Evolutionary conservation across 1,140 invertebrate species (phyloP).

Genomic region (Tribolium madens): DNA sequence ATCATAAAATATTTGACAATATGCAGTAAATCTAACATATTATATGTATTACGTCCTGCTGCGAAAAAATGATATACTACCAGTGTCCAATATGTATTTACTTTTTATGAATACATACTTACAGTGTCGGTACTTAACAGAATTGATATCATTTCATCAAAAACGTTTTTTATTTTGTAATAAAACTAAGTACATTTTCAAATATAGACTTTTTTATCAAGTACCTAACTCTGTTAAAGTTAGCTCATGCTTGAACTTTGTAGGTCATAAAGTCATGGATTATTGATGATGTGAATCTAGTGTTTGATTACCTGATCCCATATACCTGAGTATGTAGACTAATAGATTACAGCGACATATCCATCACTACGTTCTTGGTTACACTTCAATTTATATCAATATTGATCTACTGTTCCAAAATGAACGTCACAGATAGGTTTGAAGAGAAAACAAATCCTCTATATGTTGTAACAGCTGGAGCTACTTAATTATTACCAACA

Average conservation of each 20-base stretch:
- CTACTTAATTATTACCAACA: not conserved
- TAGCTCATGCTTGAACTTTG: not conserved
- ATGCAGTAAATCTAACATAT: slow-evolving; percentile 30
- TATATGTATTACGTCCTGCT: slow-evolving; percentile 20
- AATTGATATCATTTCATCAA: not conserved
- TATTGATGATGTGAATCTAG: slow-evolving; percentile 19
- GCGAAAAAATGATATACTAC: slow-evolving; percentile 22
- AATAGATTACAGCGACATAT: slow-evolving; percentile 27
- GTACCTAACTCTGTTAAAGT: not conserved
- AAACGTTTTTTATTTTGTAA: not conserved
- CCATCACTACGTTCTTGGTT: slow-evolving; percentile 20
- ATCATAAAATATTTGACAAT: slow-evolving; percentile 30
- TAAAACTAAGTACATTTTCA: not conserved
- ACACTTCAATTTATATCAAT: slow-evolving; percentile 30
- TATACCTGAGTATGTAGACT: slow-evolving; percentile 24
- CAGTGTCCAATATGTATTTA: slow-evolving; percentile 1
- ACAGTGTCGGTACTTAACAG: not conserved
- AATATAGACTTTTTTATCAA: no score
- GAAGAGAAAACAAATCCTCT: slow-evolving; percentile 9
- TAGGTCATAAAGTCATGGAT: slow-evolving; percentile 9
- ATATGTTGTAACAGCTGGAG: not conserved
- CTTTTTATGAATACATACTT: slow-evolving; percentile 3
- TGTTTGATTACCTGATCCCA: slow-evolving; percentile 24
- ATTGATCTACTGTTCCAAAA: slow-evolving; percentile 14
- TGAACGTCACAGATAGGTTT: slow-evolving; percentile 1